Conservation (phyloP, 2,113 vertebrate genomes). For the Tychaedon coryphoeus region DNA sequence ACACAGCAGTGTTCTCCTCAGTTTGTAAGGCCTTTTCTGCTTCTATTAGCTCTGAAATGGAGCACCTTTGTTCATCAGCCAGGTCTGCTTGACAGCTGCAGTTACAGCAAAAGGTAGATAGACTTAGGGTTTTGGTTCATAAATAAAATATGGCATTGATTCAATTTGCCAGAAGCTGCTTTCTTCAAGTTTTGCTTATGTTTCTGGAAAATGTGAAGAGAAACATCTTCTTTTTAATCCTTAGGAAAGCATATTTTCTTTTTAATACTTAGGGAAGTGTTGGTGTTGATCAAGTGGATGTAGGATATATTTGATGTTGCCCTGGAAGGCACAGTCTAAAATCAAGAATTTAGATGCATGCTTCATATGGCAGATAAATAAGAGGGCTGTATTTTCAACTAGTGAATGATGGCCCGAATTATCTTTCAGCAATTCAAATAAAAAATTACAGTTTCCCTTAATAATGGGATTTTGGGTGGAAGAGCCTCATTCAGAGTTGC, state of each 20-base stretch:
- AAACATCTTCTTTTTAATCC: neutral
- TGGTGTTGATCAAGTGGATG: neutral
- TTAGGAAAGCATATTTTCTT: neutral
- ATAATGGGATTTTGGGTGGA: conserved; percentile 38
- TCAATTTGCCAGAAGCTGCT: neutral
- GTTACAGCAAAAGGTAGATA: neutral
- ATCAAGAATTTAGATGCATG: neutral
- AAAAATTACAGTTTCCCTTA: conserved; percentile 13
- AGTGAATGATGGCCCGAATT: neutral
- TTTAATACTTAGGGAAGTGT: neutral
- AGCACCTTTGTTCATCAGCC: neutral
- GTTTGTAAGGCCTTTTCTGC: neutral
- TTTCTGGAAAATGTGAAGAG: neutral
- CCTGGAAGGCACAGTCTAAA: neutral
- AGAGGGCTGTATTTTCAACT: neutral
- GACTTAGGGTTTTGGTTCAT: neutral
- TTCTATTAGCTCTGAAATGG: neutral
- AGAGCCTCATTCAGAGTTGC: neutral
- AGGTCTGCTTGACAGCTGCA: neutral
- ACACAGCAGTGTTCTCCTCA: neutral
- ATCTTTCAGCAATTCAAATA: neutral
- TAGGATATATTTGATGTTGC: neutral
- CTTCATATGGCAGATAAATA: neutral
- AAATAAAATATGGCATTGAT: neutral
- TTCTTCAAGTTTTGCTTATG: neutral